These are phyloP conservation scores for Poeciliopsis prolifica DNA, from an alignment of 2,113 vertebrate species.

Conservation along the genomic window DNA sequence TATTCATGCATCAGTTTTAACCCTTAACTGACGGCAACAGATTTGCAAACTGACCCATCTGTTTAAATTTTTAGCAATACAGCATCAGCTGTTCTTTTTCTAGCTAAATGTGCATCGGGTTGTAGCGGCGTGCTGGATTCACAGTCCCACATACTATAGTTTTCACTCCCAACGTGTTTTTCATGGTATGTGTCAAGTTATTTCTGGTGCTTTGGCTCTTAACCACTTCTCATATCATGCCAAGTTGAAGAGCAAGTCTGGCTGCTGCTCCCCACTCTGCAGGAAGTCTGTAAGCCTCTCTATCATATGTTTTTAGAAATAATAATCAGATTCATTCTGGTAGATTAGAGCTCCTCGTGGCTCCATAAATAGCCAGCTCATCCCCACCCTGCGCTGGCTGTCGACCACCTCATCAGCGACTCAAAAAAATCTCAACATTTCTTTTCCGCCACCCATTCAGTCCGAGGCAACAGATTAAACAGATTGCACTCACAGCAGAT, in stretches of 20 bases:
- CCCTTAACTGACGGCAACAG: background rate
- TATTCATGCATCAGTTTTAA: background rate
- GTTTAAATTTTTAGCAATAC: background rate
- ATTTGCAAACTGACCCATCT: background rate
- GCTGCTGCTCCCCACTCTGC: conserved; percentile 16
- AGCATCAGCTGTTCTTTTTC: background rate
- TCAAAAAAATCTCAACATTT: background rate
- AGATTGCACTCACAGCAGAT: conserved; percentile 8
- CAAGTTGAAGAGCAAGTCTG: conserved; percentile 23
- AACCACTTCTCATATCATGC: conserved; percentile 7
- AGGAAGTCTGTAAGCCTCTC: conserved; percentile 23
- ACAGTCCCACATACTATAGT: background rate
- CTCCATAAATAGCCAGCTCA: background rate
- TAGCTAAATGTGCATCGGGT: background rate
- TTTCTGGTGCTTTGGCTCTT: conserved; percentile 19
- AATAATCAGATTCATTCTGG: conserved; percentile 32
- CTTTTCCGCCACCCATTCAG: background rate
- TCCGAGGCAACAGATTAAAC: conserved; percentile 16
- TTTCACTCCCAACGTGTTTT: background rate
- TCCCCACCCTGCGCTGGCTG: background rate
- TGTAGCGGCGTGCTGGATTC: background rate
- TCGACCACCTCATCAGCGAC: background rate
- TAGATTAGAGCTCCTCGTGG: conserved; percentile 5
- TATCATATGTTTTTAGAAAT: conserved; percentile 29
- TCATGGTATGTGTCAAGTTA: conserved; percentile 4